phyloP scores from a whole-genome alignment of 2,888 invertebrate species.

The Fragum fragum region DNA sequence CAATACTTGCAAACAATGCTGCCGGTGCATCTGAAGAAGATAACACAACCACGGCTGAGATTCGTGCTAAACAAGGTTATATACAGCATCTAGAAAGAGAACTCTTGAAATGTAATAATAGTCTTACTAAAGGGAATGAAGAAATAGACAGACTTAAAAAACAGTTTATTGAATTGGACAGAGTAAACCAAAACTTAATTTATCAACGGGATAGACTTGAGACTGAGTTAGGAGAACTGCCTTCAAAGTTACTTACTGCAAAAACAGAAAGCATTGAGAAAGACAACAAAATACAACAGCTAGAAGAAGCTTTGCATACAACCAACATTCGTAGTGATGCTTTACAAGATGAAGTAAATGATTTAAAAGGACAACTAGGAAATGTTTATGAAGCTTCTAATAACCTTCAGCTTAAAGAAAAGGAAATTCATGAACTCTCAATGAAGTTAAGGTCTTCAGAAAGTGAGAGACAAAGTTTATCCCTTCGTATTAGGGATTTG shows the following conservation, averaged over 20 bases:
- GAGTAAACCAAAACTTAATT: neutral
- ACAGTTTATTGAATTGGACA: conserved; percentile 33
- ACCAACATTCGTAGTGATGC: neutral
- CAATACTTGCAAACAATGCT: conserved; percentile 10
- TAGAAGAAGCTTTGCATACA: conserved; percentile 34
- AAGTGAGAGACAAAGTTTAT: conserved; percentile 42
- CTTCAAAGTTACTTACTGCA: conserved; percentile 27
- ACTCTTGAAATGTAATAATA: conserved; percentile 37
- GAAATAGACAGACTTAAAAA: conserved; percentile 45
- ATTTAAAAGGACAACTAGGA: conserved; percentile 31
- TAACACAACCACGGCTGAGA: conserved; percentile 45
- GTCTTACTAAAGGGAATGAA: conserved; percentile 37
- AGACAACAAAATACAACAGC: conserved; percentile 35
- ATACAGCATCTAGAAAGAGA: conserved; percentile 56
- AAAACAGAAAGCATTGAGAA: conserved; percentile 24
- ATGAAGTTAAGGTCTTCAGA: conserved; percentile 27
- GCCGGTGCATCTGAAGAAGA: conserved; percentile 57
- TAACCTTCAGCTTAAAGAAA: conserved; percentile 15
- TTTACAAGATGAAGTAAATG: neutral
- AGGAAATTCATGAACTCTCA: conserved; percentile 45
- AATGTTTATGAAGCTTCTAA: conserved; percentile 7
- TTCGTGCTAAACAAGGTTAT: conserved; percentile 52
- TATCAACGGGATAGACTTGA: conserved; percentile 41
- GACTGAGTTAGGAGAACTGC: conserved; percentile 4
- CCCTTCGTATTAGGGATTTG: conserved; percentile 32